These are phyloP conservation scores for Mormyrus lacerda DNA, from an alignment of 2,113 vertebrate genomes.

Conservation along the genomic window DNA sequence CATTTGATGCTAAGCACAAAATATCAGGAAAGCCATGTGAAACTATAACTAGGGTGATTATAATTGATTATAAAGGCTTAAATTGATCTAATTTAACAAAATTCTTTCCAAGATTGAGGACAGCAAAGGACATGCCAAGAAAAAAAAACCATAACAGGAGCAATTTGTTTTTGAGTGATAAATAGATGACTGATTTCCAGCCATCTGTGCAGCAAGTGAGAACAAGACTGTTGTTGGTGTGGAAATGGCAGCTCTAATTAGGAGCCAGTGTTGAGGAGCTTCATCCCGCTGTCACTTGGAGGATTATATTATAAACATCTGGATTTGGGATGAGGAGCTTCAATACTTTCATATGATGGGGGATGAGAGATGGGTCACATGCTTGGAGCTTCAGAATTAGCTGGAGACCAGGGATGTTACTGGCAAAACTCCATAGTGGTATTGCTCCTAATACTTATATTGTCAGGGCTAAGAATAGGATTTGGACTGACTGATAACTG, in stretches of 20 bases:
- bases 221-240: neutral
- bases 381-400: neutral
- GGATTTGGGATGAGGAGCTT: neutral
- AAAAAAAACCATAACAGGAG: neutral
- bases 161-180: neutral
- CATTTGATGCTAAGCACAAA: too few relatives aligned
- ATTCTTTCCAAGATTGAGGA: neutral
- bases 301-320: neutral
- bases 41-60: neutral
- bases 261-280: neutral
- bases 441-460: neutral
- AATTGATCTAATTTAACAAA: neutral
- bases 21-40: neutral
- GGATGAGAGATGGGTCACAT: neutral
- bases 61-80: neutral
- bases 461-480: neutral
- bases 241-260: neutral
- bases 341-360: neutral
- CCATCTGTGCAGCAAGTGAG: neutral
- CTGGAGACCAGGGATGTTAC: neutral
- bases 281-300: neutral
- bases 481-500: neutral
- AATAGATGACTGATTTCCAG: neutral
- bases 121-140: neutral
- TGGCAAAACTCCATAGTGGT: neutral